Evolutionary conservation across 2,113 vertebrate genomes (phyloP), one percentile per base, ranked within the genome.

Genomic region (Cheirogaleus medius): DNA sequence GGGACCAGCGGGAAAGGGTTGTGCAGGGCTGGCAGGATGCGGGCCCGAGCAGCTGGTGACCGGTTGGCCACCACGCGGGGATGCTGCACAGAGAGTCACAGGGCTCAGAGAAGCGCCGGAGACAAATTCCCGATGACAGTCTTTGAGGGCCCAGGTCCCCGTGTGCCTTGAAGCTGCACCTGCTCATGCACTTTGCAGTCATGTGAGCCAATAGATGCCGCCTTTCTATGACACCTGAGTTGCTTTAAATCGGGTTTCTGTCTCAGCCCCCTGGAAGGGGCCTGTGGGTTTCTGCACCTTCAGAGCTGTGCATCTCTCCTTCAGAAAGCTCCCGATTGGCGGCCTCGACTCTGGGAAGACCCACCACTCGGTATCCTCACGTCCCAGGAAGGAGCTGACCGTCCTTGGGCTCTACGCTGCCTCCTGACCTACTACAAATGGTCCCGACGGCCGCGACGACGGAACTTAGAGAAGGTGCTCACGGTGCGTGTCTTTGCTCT

Each of bases 241-340:
- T 74, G n/a, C 18, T 92, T 68, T 80, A 39, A 47, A 14, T 58
- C 85, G 87, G 87, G 52, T 63, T 85, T 91, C 73, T 76, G 42
- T 71, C 54, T 42, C 47, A 14, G 76, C 17, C 64, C 20, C 25
- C 18, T 54, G n/a, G 14, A 39, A n/a, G 74, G 73, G 29, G 66
- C 25, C n/a, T 85, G 71, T 20, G 34, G 60, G 92, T 47, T 18
- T n/a, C 89, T 74, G 34, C 39, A 20, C 56, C 42, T 11, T 49
- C 56, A n/a, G n/a, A 82, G 82, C 32, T 54, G 8, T 47, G n/a
- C 5, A 34, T 78, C 13, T 17, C 14, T 87, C 44, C 54, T 52
- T 34, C 39, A 44, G 42, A 74, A 86, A 73, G 81, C n/a, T 47
- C 25, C n/a, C 47, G 5, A 68, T 56, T 49, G 21, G n/a, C 54